phyloP scores from a whole-genome alignment of 2,113 vertebrate genomes.

The Chaenogobius annularis region DNA sequence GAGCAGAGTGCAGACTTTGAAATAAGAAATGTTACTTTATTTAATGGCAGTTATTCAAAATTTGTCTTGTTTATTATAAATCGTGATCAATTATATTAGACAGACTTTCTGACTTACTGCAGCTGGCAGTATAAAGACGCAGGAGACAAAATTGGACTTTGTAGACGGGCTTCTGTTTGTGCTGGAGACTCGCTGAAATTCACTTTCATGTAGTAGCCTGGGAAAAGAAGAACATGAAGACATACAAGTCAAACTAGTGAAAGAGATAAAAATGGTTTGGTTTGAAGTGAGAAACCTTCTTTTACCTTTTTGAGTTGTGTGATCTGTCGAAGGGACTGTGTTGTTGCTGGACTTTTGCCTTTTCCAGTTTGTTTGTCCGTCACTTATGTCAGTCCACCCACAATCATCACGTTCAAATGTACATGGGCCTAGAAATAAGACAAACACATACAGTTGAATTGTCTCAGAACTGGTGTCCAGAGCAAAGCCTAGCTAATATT shows the following conservation, averaged over 20 bases:
- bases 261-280: too few species aligned
- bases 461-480: background rate
- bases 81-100: too few species aligned
- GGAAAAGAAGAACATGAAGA: conserved; percentile 2
- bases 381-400: conserved; percentile 63
- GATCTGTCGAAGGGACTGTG: conserved; percentile 62
- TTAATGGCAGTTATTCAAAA: background rate
- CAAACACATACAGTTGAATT: background rate
- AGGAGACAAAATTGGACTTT: conserved; percentile 65
- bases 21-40: background rate
- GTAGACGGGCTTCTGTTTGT: conserved; percentile 56
- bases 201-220: conserved; percentile 73
- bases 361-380: conserved; percentile 63
- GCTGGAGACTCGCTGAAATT: conserved; percentile 37
- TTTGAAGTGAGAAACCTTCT: background rate
- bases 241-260: background rate
- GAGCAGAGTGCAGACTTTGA: background rate
- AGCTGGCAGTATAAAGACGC: conserved; percentile 76
- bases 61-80: background rate
- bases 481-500: background rate
- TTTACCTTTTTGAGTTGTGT: conserved; percentile 69
- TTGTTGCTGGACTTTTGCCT: conserved; percentile 59
- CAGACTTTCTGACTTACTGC: conserved; percentile 54
- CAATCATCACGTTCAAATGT: conserved; percentile 74
- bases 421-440: conserved; percentile 63